Base-by-base conservation (phyloP, 2,888 invertebrate species). In the Plagiodera versicolora region DNA sequence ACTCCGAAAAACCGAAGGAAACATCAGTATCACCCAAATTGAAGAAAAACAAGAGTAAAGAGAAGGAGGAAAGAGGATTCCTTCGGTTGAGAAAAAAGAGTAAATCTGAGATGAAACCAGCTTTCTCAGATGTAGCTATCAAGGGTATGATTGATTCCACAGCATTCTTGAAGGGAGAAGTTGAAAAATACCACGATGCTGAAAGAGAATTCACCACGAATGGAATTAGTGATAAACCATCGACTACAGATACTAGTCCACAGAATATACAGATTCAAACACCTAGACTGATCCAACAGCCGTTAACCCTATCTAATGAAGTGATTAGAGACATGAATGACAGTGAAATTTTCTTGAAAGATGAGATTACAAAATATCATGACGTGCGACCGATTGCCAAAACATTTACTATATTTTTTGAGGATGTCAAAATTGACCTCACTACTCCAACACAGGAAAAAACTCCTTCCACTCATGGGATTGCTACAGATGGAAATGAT, bases 161-260 rank as follows among this genome's bases (percentile, higher is more conserved):
- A 3, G 67, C 71, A 48, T 75, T 76, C 60, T 58, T 75, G 51
- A 66, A 66, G 55, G 67, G 69, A 46, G 77, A 77, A 74, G 62
- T 75, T 50, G 65, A 70, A 48, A 64, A 69, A 39, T 75, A 72
- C 54, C 72, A 77, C 53, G 77, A 77, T 64, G 75, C 73, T 16
- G 68, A 17, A 51, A n/a, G n/a, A n/a, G n/a, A n/a, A n/a, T n/a
- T n/a, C n/a, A n/a, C n/a, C n/a, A n/a, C n/a, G n/a, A n/a, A n/a
- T n/a, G n/a, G n/a, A n/a, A 44, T 35, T 32, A 14, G 24, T 24
- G 24, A 35, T 11, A 19, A 18, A 17, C 17, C 44, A 45, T 17
- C 10, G 14, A 17, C 28, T 17, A 20, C 9, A 19, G 28, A 48
- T 44, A 0, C 11, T 19, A 19, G 28, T 35, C 16, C 45, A 9